Percentiles rank a stretch among this genome's conserved stretches.
Evolutionary conservation across 2,113 vertebrate species (phyloP).

Genomic region (Condylura cristata): DNA sequence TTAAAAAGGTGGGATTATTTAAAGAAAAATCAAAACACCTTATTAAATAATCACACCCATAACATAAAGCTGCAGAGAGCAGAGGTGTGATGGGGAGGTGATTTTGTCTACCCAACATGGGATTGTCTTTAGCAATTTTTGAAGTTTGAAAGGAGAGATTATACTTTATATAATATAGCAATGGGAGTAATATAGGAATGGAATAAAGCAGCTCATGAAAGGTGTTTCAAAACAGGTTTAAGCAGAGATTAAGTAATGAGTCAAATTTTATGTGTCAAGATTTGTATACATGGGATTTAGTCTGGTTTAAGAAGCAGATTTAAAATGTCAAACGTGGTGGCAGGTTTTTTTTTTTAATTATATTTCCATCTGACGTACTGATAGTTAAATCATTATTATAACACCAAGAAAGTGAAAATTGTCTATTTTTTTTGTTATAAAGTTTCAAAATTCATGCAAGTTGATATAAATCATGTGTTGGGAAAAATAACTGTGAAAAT

Average conservation of each 20-base stretch:
- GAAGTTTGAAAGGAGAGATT: background rate
- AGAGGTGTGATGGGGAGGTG: background rate
- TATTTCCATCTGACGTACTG: background rate
- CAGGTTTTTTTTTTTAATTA: background rate
- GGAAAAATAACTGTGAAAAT: slow-evolving; percentile 48
- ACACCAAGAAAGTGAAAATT: slow-evolving; percentile 11
- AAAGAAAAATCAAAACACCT: background rate
- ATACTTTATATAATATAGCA: background rate
- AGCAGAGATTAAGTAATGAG: background rate
- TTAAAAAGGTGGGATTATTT: slow-evolving; percentile 11
- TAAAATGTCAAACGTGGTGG: background rate
- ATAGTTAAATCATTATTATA: slow-evolving; percentile 14
- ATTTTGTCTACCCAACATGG: background rate
- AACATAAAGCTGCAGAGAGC: background rate
- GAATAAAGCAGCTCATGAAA: background rate
- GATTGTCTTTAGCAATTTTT: background rate
- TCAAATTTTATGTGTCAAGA: background rate
- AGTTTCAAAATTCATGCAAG: slow-evolving; percentile 14
- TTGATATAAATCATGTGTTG: slow-evolving; percentile 10
- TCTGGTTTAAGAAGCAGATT: background rate
- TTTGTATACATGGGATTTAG: background rate
- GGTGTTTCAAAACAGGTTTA: background rate
- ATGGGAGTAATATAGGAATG: background rate
- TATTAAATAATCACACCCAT: background rate
- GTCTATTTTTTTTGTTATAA: background rate